phyloP scores from a whole-genome alignment of 2,888 invertebrate genomes.

The Tenthredo mesomela region DNA sequence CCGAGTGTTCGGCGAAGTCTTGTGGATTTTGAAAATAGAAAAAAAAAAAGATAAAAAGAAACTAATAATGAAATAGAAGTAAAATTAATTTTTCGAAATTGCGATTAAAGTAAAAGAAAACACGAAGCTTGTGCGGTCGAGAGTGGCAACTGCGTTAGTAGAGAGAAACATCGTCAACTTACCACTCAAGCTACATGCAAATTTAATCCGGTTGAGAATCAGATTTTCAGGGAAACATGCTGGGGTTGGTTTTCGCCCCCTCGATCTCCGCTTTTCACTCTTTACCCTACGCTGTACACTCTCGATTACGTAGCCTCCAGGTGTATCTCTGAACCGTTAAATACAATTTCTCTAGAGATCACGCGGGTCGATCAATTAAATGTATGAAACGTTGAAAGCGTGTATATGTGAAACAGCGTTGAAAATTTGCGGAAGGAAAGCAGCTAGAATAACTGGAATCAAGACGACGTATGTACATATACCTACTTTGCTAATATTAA shows the following conservation, averaged over 20 bases:
- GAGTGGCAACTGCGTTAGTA: neutral
- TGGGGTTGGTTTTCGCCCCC: constrained; percentile 23
- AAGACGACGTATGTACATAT: neutral
- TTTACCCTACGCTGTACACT: neutral
- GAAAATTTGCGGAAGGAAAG: constrained; percentile 1
- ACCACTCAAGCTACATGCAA: constrained; percentile 48
- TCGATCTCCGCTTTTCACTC: constrained; percentile 5
- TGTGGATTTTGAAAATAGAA: neutral
- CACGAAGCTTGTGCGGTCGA: constrained; percentile 4
- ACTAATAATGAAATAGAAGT: neutral
- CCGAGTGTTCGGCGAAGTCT: neutral
- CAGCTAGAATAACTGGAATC: neutral
- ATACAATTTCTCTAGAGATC: constrained; percentile 1
- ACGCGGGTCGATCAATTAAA: neutral
- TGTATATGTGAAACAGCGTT: neutral
- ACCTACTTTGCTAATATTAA: constrained; percentile 32
- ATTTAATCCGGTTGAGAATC: constrained; percentile 44
- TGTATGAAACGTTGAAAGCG: neutral
- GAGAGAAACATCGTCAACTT: constrained; percentile 41
- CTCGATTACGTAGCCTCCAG: neutral
- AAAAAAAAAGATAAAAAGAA: neutral
- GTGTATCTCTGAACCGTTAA: neutral
- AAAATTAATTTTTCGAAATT: neutral
- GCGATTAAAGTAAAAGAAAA: neutral
- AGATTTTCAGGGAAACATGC: constrained; percentile 43